phyloP scores from a whole-genome alignment of 2,888 invertebrate genomes.

The Epistrophella euchroma region DNA sequence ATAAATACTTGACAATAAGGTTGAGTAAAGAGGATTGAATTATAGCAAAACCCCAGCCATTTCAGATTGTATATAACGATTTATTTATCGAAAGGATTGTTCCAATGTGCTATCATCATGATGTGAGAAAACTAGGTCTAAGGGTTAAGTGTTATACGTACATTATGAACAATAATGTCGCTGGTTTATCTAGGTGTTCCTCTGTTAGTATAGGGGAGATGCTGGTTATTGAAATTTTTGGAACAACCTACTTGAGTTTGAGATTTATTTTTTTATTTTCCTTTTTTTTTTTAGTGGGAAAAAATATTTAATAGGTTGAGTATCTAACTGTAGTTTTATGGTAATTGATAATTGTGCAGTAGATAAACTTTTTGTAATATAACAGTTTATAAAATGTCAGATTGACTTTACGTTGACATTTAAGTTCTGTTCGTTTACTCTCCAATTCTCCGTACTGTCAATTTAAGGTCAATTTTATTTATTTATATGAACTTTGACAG shows the following conservation, averaged over 20 bases:
- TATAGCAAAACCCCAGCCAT: constrained; percentile 17
- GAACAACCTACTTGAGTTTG: neutral
- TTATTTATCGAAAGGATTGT: constrained; percentile 33
- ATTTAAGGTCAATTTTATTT: no score
- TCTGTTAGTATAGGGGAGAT: constrained; percentile 39
- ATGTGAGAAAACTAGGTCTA: constrained; percentile 42
- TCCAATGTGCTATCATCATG: constrained; percentile 1
- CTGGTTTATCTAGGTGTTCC: constrained; percentile 37
- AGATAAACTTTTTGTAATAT: neutral
- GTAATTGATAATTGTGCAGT: neutral
- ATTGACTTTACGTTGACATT: neutral
- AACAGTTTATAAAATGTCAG: neutral
- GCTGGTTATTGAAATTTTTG: constrained; percentile 38
- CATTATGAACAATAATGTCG: constrained; percentile 17
- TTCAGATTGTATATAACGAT: constrained; percentile 20
- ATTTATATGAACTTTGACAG: no score
- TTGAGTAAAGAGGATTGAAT: constrained; percentile 42
- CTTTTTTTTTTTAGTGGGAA: neutral
- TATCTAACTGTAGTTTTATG: neutral
- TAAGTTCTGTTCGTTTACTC: neutral
- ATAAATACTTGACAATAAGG: constrained; percentile 67
- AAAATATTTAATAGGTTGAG: neutral
- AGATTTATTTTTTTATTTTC: neutral
- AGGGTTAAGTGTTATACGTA: constrained; percentile 63
- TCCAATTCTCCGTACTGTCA: no score